Conservation (phyloP, 2,113 vertebrate species). For the Morone chrysops region DNA sequence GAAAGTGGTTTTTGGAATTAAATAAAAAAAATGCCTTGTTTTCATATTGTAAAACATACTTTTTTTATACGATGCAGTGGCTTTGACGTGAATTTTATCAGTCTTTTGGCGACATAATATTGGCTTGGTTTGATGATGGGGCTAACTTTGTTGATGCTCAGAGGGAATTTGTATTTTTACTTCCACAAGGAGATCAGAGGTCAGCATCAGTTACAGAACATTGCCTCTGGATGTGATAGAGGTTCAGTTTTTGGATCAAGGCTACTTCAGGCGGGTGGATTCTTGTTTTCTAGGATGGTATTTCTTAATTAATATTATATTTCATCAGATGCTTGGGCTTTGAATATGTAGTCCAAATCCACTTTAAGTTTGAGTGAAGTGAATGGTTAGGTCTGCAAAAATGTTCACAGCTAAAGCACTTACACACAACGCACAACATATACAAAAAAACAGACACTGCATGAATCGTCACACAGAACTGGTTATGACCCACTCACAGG, state of each 20-base stretch:
- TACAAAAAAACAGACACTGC: neutral
- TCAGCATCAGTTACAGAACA: constrained; percentile 20
- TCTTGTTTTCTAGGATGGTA: neutral
- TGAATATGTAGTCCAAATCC: neutral
- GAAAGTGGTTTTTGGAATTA: constrained; percentile 17
- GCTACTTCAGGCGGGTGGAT: neutral
- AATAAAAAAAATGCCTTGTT: neutral
- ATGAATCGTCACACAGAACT: neutral
- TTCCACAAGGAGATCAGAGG: constrained; percentile 20
- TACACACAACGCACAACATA: neutral
- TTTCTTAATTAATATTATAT: constrained; percentile 6
- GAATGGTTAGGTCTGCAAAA: neutral
- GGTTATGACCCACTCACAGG: constrained; percentile 3
- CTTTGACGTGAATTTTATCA: constrained; percentile 4
- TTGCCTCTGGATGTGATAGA: constrained; percentile 11
- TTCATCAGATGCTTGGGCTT: neutral
- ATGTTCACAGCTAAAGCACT: neutral
- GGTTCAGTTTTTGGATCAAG: constrained; percentile 16
- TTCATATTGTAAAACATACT: constrained; percentile 12
- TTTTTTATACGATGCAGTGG: constrained; percentile 9
- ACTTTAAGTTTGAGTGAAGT: neutral
- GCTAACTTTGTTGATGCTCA: constrained; percentile 25
- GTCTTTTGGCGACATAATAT: constrained; percentile 2
- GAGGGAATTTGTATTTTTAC: constrained; percentile 27
- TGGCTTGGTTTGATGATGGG: constrained; percentile 18